Evolutionary conservation across 2,888 invertebrate species (phyloP).

Genomic region (Sesia apiformis): DNA sequence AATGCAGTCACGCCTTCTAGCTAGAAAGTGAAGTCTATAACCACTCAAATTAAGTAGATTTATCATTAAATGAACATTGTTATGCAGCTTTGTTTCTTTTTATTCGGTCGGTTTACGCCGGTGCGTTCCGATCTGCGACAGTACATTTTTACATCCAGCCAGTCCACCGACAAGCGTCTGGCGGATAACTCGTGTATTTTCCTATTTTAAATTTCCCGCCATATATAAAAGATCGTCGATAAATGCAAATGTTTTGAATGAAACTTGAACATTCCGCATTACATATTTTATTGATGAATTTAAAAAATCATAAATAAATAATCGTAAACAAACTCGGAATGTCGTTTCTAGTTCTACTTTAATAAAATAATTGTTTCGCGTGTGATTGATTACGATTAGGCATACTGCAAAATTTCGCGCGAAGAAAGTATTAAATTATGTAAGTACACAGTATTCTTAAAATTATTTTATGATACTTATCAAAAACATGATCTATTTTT

Average conservation of each 20-base stretch:
- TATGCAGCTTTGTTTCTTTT: conserved; percentile 36
- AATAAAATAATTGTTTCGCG: neutral
- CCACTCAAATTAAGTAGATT: conserved; percentile 32
- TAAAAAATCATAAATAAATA: neutral
- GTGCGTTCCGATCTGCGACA: conserved; percentile 50
- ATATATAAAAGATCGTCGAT: neutral
- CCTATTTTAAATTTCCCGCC: neutral
- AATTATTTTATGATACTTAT: too few relatives aligned
- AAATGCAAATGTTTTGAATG: neutral
- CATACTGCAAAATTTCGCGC: neutral
- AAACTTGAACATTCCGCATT: neutral
- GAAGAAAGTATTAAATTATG: neutral
- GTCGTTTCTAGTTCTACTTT: neutral
- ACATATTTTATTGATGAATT: neutral
- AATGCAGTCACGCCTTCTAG: conserved; percentile 18
- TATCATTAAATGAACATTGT: conserved; percentile 19
- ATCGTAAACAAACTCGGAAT: neutral
- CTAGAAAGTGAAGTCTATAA: conserved; percentile 51
- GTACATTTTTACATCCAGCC: conserved; percentile 35
- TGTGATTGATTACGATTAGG: too few relatives aligned
- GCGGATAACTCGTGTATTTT: conserved; percentile 14
- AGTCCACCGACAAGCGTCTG: conserved; percentile 31
- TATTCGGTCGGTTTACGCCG: conserved; percentile 57
- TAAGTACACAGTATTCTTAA: neutral
- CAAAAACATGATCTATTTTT: too few relatives aligned